These are phyloP conservation scores for Crioceris asparagi DNA, from an alignment of 2,888 invertebrate species.

Conservation along the genomic window DNA sequence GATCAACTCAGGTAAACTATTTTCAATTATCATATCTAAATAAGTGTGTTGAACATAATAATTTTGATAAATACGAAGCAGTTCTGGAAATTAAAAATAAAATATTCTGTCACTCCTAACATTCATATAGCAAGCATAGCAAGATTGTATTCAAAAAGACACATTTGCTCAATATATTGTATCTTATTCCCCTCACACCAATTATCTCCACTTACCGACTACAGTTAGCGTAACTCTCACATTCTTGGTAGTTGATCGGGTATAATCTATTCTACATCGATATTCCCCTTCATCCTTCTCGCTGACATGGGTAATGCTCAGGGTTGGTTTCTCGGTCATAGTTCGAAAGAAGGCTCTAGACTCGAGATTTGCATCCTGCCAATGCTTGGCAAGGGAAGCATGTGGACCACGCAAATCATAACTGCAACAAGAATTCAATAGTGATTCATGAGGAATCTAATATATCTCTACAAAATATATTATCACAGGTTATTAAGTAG, in stretches of 20 bases:
- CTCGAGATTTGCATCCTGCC: slow-evolving; percentile 57
- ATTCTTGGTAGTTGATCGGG: slow-evolving; percentile 67
- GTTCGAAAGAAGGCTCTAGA: slow-evolving; percentile 59
- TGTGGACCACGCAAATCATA: slow-evolving; percentile 56
- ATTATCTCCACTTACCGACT: slow-evolving; percentile 60
- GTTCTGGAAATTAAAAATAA: no score
- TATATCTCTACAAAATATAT: no score
- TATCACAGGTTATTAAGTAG: no score
- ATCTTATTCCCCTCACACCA: no score
- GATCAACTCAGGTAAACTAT: no score
- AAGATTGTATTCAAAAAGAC: no score
- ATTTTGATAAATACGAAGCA: no score
- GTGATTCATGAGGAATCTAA: background rate
- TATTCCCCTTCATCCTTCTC: slow-evolving; percentile 65
- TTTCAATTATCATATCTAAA: no score
- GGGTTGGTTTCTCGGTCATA: slow-evolving; percentile 55
- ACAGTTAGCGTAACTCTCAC: slow-evolving; percentile 61
- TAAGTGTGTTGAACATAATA: no score
- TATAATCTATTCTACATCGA: slow-evolving; percentile 71
- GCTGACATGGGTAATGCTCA: slow-evolving; percentile 53
- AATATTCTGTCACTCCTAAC: no score
- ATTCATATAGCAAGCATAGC: no score
- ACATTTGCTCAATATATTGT: no score
- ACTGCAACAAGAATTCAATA: slow-evolving; percentile 39
- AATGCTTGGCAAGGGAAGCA: slow-evolving; percentile 51